Percentiles rank a stretch among this genome's conserved stretches.
Evolutionary conservation across 2,888 invertebrate species (phyloP).

Genomic region (Nycteola revayana): DNA sequence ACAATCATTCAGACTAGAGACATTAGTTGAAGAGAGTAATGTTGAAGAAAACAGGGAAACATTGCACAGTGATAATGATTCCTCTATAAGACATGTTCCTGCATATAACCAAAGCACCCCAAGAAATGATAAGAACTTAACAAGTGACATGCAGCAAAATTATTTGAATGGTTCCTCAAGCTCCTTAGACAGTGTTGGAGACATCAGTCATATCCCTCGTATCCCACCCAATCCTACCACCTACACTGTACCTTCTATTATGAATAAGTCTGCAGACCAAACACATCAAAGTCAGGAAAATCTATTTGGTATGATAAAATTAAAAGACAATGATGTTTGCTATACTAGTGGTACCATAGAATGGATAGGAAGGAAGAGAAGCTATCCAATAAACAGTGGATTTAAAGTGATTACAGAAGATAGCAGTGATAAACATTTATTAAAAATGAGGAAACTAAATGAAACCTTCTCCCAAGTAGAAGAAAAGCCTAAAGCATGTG

Average conservation of each 20-base stretch:
- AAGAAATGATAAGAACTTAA: constrained; percentile 3
- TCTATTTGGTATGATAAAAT: constrained; percentile 70
- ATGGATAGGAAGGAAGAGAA: constrained; percentile 72
- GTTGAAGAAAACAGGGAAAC: constrained; percentile 24
- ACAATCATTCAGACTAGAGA: constrained; percentile 20
- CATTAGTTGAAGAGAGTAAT: constrained; percentile 47
- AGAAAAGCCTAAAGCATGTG: constrained; percentile 53
- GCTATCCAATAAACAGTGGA: constrained; percentile 67
- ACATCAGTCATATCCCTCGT: constrained; percentile 66
- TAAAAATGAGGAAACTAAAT: constrained; percentile 48
- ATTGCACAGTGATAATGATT: constrained; percentile 28
- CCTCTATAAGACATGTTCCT: constrained; percentile 16
- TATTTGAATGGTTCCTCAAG: constrained; percentile 18
- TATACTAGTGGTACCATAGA: constrained; percentile 75
- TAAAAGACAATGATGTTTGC: constrained; percentile 70
- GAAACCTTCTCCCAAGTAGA: constrained; percentile 36
- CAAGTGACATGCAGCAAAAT: constrained; percentile 5
- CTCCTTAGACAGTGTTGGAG: constrained; percentile 51
- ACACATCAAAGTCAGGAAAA: constrained; percentile 38
- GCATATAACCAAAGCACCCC: constrained; percentile 6
- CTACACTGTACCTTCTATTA: constrained; percentile 55
- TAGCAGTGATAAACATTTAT: constrained; percentile 41
- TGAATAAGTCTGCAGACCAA: constrained; percentile 38
- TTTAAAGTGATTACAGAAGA: constrained; percentile 63
- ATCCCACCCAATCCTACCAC: constrained; percentile 59